phyloP scores from a whole-genome alignment of 1,140 invertebrate species.

The Zaprionus africanus region DNA sequence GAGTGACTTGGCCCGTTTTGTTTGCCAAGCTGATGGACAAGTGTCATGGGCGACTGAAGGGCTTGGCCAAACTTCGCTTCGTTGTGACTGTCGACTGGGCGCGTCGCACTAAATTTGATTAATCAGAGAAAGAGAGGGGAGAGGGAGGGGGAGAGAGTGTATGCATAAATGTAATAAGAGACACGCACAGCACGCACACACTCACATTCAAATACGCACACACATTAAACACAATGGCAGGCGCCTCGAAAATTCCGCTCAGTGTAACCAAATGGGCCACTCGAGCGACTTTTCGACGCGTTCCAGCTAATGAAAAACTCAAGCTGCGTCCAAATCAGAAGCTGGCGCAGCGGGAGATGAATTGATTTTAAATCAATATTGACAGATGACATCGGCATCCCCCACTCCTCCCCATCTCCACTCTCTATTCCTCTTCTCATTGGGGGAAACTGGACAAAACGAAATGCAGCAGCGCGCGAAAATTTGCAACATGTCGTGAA shows the following conservation, averaged over 20 bases:
- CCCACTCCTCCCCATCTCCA: background rate
- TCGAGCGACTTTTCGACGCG: constrained; percentile 6
- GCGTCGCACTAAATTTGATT: constrained; percentile 76
- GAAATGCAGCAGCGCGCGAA: constrained; percentile 29
- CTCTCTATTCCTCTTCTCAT: background rate
- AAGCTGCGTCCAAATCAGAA: constrained; percentile 72
- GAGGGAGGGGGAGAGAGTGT: constrained; percentile 40
- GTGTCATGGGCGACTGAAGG: constrained; percentile 72
- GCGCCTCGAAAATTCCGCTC: background rate
- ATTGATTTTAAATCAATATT: constrained; percentile 83
- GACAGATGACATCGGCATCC: constrained; percentile 70
- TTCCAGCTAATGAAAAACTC: constrained; percentile 71
- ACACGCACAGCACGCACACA: constrained; percentile 12
- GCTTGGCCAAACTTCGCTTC: constrained; percentile 49
- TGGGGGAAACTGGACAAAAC: background rate
- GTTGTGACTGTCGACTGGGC: constrained; percentile 19
- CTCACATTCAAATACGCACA: background rate
- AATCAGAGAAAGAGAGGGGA: constrained; percentile 39
- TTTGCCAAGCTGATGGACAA: constrained; percentile 75
- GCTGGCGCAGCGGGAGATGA: constrained; percentile 71
- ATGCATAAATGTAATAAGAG: constrained; percentile 48
- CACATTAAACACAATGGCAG: background rate
- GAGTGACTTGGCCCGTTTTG: constrained; percentile 51
- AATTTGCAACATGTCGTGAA: constrained; percentile 52
- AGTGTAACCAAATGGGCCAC: constrained; percentile 2